A percentile compares a stretch with the other conserved stretches of the same genome.
Conservation (phyloP, 2,113 vertebrate genomes). For the Tyto alba region DNA sequence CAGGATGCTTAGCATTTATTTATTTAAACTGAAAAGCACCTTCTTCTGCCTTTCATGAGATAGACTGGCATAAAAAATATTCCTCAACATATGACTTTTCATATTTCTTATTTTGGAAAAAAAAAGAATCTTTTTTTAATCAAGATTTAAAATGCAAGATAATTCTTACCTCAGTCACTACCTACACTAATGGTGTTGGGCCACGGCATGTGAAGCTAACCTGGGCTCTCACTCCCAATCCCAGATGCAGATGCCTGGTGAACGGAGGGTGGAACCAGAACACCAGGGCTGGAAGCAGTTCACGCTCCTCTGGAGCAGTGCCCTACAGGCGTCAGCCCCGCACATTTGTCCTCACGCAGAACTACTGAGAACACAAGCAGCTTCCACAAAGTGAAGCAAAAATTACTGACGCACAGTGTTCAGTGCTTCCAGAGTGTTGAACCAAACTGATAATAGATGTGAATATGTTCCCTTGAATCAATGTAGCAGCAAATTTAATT, state of each 20-base stretch:
- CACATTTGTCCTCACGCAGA: background rate
- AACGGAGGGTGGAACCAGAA: background rate
- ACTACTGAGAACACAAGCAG: background rate
- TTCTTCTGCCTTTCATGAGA: background rate
- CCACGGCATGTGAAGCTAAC: background rate
- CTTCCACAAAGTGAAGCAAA: background rate
- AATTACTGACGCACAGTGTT: background rate
- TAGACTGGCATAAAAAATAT: background rate
- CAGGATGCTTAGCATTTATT: background rate
- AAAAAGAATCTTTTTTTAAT: background rate
- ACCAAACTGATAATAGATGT: background rate
- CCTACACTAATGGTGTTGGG: background rate
- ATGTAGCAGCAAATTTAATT: background rate
- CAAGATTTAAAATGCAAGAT: background rate
- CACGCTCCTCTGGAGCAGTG: rapidly evolving
- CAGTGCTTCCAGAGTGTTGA: background rate
- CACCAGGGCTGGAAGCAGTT: background rate
- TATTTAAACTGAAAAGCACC: background rate
- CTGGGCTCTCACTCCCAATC: background rate
- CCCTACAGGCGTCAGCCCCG: background rate
- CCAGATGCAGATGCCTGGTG: background rate
- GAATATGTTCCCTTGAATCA: background rate
- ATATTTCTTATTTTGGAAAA: background rate
- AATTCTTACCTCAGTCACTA: background rate
- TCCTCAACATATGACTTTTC: background rate